Evolutionary conservation across 2,888 invertebrate genomes (phyloP), one percentile per base, ranked within the genome.

Genomic region (Laothoe populi): DNA sequence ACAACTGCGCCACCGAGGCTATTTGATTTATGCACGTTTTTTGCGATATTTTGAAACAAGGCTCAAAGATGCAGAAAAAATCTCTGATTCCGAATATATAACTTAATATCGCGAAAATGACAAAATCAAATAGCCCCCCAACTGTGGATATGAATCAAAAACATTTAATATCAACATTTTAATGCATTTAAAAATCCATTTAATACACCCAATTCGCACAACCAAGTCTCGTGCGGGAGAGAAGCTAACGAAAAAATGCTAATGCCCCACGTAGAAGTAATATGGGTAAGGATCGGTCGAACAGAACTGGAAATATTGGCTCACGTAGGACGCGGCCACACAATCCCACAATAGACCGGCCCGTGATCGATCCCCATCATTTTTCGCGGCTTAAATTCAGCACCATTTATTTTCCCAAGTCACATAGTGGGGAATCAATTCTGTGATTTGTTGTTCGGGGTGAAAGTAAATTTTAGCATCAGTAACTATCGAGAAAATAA

Each of bases 301-400:
- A 69, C 70, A 69, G 68, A 68, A 70, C 69, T 68, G 38, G 65
- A 70, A 68, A 71, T 72, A 71, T 72, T 70, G 70, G 68, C 64
- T 57, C 72, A 71, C 72, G 72, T 71, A 67, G 49, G 40, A 53
- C 21, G 40, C 48, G 49, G 19, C 11, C 26, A 7, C 42, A 10
- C 38, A 4, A 24, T 57, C 26, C 44, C 42, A 42, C 60, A 42
- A 60, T 70, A 64, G 65, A 66, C 53, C 46, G 24, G 49, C 48
- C 46, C 38, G 66, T 70, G 71, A 72, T 72, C 69, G 68, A 72
- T 72, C 67, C 46, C 42, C 64, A 61, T 64, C 64, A 68, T 68
- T 69, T 68, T 68, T 68, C 64, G 58, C 26, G 19, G 26, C 31
- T 53, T 53, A 53, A 53, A 53, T 35, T 35, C 16, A 35, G 53